These are phyloP conservation scores for Trematocara marginatum DNA, from an alignment of 2,113 vertebrate genomes.

Conservation along the genomic window DNA sequence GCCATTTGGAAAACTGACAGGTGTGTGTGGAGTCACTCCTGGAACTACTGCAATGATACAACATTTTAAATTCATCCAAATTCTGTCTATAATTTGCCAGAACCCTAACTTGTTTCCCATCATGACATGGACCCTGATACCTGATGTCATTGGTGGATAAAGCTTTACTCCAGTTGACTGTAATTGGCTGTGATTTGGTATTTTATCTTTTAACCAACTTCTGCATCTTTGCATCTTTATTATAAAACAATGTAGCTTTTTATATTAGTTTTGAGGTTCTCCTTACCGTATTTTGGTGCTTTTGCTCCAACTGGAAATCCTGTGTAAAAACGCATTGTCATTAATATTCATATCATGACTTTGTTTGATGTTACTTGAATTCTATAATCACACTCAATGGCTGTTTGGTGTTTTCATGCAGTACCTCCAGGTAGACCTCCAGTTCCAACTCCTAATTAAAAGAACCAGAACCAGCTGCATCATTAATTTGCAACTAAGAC, in stretches of 20 bases:
- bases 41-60: neutral
- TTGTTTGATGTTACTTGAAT: neutral
- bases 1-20: conserved; percentile 21
- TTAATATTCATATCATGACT: neutral
- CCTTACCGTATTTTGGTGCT: conserved; percentile 40
- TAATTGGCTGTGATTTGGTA: neutral
- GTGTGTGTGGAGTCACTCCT: conserved; percentile 44
- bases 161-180: neutral
- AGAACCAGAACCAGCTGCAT: neutral
- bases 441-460: neutral
- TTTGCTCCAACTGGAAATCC: conserved; percentile 33
- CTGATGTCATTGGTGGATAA: neutral
- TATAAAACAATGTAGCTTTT: neutral
- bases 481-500: neutral
- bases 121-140: neutral
- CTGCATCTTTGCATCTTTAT: neutral
- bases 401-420: neutral
- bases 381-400: neutral
- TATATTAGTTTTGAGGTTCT: neutral
- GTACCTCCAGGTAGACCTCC: conserved; percentile 3
- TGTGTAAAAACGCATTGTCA: neutral
- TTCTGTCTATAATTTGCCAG: neutral
- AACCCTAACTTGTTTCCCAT: neutral
- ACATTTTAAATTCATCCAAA: neutral
- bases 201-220: neutral